These are phyloP conservation scores for Rhyacophila evoluta DNA, from an alignment of 2,888 invertebrate genomes.

Conservation along the genomic window DNA sequence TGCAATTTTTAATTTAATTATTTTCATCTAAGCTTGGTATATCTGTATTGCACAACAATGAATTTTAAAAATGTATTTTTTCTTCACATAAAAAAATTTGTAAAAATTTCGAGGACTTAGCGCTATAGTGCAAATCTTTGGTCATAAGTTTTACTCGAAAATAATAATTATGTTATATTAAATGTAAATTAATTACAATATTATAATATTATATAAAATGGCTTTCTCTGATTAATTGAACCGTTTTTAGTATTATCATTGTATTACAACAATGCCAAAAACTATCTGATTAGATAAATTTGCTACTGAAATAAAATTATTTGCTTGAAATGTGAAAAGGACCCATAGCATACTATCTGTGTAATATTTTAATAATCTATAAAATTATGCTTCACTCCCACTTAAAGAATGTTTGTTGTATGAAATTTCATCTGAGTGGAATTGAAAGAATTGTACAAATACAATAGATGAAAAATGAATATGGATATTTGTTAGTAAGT, in stretches of 20 bases:
- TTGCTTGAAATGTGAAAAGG: no score
- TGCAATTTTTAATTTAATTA: background rate
- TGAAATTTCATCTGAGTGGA: no score
- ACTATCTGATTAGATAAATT: background rate
- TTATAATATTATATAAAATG: background rate
- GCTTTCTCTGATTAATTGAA: background rate
- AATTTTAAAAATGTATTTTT: background rate
- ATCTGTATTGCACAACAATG: background rate
- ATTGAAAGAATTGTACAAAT: no score
- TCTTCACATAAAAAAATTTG: background rate
- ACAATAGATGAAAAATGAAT: no score
- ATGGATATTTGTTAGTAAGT: no score
- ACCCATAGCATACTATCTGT: no score
- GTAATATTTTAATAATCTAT: no score
- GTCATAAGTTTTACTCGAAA: background rate
- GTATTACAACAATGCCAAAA: background rate
- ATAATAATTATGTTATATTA: background rate
- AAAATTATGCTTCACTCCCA: no score
- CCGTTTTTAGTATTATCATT: background rate
- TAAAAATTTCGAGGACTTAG: background rate
- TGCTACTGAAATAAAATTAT: background rate
- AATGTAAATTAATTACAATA: background rate
- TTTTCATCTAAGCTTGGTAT: slow-evolving; percentile 18
- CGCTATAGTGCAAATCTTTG: background rate
- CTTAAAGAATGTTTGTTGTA: no score